Evolutionary conservation across 2,113 vertebrate genomes (phyloP), one percentile per base, ranked within the genome.

Genomic region (Vulpes vulpes): DNA sequence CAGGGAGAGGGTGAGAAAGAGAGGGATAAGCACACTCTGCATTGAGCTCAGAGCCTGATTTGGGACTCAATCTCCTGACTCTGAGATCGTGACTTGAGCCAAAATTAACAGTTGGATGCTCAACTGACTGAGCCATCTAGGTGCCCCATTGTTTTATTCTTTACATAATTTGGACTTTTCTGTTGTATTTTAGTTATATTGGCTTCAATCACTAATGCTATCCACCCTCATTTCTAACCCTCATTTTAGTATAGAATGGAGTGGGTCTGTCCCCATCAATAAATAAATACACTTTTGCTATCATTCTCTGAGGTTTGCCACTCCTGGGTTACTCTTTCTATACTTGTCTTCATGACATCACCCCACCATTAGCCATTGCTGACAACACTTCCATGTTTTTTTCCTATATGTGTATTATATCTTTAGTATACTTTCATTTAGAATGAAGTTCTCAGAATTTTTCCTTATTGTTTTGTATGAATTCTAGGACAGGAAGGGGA

Each of bases 401-500:
- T 94, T 89, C 27, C 19, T 38, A 71, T 16, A 8, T 59, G 2
- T 4, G 17, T 35, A 49, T 71, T 55, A 80, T 86, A 19, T 32
- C 4, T 53, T 94, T 51, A 59, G 59, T 89, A 30, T 43, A n/a
- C 16, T 95, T 84, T 79, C 20, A 81, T 71, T 97, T 84, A 89
- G 78, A 89, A 76, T 95, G 25, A 30, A 78, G 27, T 82, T 91
- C 71, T 95, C 27, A 90, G 4, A 22, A 10, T 20, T 84, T 88
- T 62, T 57, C 59, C 59, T 60, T 22, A 3, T 89, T 59, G 49
- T 38, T 92, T 90, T 81, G 11, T 71, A 59, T 59, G 27, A 93
- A 35, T 76, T 80, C 38, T 76, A 80, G 32, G 71, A 53, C 92
- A 38, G 6, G 8, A 17, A 49, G 14, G 35, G 30, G 25, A 76